Percentiles rank a stretch among this genome's conserved stretches.
Conservation (phyloP, 2,797 vertebrate species). For the Pelobates cultripes region DNA sequence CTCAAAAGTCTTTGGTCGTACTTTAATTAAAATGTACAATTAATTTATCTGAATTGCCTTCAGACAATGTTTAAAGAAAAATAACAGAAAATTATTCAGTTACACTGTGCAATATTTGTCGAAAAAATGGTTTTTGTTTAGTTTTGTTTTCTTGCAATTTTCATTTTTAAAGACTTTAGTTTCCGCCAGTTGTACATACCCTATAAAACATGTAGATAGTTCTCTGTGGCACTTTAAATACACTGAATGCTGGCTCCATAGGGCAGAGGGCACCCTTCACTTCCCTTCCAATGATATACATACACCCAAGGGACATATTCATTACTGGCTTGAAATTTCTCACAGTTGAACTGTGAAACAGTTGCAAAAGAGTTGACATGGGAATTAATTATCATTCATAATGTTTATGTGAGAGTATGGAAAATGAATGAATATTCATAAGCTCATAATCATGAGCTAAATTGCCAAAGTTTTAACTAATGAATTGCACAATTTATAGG, state of each 20-base stretch:
- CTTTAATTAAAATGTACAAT: too few relatives aligned
- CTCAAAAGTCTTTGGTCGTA: too few relatives aligned
- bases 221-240: conserved; percentile 13
- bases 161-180: not conserved
- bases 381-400: not conserved
- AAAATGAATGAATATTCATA: conserved; percentile 2
- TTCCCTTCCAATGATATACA: not conserved
- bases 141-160: not conserved
- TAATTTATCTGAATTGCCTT: too few relatives aligned
- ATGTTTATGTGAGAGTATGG: not conserved
- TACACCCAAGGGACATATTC: conserved; percentile 17
- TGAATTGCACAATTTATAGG: not conserved
- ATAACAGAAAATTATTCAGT: too few relatives aligned
- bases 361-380: not conserved
- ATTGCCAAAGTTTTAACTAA: not conserved
- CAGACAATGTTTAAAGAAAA: too few relatives aligned
- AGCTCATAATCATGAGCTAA: not conserved
- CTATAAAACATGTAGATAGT: not conserved
- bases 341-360: not conserved
- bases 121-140: too few relatives aligned
- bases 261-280: conserved; percentile 25
- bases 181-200: not conserved
- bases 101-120: too few relatives aligned
- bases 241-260: not conserved
- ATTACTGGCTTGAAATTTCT: conserved; percentile 11